Conservation (phyloP, 2,113 vertebrate genomes). For the Cottus gobio region DNA sequence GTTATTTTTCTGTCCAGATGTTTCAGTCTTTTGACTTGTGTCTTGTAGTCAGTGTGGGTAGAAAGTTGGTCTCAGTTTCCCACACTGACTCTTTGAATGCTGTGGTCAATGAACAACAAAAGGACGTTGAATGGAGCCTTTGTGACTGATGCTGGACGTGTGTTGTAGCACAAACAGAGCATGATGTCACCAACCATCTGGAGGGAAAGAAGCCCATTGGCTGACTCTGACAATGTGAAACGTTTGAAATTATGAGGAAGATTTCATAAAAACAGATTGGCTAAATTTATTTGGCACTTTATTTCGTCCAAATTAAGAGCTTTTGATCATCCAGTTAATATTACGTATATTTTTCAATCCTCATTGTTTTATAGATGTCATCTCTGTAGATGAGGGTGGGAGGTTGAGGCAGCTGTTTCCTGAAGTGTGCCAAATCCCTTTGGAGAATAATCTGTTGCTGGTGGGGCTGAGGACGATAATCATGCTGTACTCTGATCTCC, state of each 20-base stretch:
- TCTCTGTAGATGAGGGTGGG: neutral
- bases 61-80: conserved; percentile 52
- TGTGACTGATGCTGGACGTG: conserved; percentile 37
- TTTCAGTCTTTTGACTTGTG: conserved; percentile 34
- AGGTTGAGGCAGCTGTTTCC: conserved; percentile 14
- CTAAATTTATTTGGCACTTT: too few relatives aligned
- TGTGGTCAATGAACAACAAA: conserved; percentile 54
- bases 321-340: neutral
- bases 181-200: too few relatives aligned
- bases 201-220: conserved; percentile 28
- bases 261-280: too few relatives aligned
- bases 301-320: too few relatives aligned
- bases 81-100: conserved; percentile 55
- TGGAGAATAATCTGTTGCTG: conserved; percentile 24
- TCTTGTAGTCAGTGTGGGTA: conserved; percentile 48
- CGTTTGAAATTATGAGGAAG: neutral
- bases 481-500: neutral
- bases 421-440: conserved; percentile 46
- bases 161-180: neutral
- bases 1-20: conserved; percentile 27
- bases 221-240: neutral
- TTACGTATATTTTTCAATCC: neutral
- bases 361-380: neutral
- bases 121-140: conserved; percentile 31
- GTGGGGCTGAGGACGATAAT: neutral